A percentile compares a stretch with the other conserved stretches of the same genome.
These are phyloP conservation scores for Gortyna flavago DNA, from an alignment of 2,888 invertebrate species.

Conservation along the genomic window DNA sequence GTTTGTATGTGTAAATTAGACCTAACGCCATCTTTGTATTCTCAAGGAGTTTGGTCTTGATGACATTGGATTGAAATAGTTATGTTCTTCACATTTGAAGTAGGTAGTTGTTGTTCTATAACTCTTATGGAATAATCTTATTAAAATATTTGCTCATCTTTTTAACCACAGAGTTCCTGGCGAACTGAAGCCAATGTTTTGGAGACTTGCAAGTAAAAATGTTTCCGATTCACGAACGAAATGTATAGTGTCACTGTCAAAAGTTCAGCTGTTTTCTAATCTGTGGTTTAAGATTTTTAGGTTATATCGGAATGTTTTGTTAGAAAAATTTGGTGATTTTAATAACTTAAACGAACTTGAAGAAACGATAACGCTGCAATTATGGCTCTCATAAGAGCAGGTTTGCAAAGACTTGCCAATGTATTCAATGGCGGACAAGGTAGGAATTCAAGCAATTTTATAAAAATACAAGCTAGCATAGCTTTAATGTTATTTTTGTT, in stretches of 20 bases:
- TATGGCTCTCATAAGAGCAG: constrained; percentile 81
- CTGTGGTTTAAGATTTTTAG: constrained; percentile 53
- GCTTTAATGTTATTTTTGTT: neutral
- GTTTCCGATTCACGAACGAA: constrained; percentile 48
- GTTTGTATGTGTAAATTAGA: neutral
- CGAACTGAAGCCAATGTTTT: neutral
- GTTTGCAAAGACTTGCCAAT: constrained; percentile 79
- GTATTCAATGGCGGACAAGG: constrained; percentile 78
- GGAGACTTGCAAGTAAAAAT: neutral
- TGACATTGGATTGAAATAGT: neutral
- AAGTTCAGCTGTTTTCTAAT: neutral
- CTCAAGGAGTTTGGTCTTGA: neutral
- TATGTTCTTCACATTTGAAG: neutral
- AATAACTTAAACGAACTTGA: neutral
- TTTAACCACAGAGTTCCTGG: neutral
- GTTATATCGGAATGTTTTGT: constrained; percentile 62
- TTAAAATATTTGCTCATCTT: neutral
- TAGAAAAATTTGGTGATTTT: constrained; percentile 8
- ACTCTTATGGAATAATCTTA: neutral
- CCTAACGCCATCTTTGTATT: constrained; percentile 37
- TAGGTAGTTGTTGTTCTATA: neutral
- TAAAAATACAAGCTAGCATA: neutral
- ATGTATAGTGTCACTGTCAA: neutral
- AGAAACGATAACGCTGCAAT: constrained; percentile 15
- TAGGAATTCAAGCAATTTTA: constrained; percentile 47